Evolutionary conservation across 1,140 invertebrate genomes (phyloP).

Genomic region (Trichonephila clavipes): DNA sequence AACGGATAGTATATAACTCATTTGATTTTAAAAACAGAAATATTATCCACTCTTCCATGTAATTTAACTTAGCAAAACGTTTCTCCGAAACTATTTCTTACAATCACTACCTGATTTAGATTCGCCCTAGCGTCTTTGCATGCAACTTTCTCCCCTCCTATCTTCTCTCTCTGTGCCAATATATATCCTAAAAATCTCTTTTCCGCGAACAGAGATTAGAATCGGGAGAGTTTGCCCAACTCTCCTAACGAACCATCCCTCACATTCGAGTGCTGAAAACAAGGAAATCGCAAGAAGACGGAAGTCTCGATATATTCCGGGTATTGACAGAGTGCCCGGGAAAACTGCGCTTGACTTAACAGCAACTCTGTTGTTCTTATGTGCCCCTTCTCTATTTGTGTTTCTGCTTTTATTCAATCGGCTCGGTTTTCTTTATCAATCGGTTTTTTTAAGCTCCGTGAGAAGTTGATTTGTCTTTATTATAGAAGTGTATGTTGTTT

Average conservation of each 20-base stretch:
- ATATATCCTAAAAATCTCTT: slow-evolving; percentile 1
- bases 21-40: too few relatives aligned
- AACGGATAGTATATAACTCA: too few relatives aligned
- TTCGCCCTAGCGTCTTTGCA: neutral
- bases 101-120: neutral
- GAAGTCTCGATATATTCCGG: neutral
- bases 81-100: neutral
- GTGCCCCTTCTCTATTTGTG: neutral
- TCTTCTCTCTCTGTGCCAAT: neutral
- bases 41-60: too few relatives aligned
- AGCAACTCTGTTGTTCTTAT: slow-evolving; percentile 3
- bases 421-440: neutral
- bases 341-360: neutral
- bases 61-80: too few relatives aligned
- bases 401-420: neutral
- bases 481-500: neutral
- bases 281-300: neutral
- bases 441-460: neutral
- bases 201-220: neutral
- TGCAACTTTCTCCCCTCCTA: too few relatives aligned
- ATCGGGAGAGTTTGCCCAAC: neutral
- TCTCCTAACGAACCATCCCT: neutral
- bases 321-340: neutral
- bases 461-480: neutral
- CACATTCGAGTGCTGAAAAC: neutral